phyloP scores from a whole-genome alignment of 2,113 vertebrate species.

The Hirundichthys speculiger region DNA sequence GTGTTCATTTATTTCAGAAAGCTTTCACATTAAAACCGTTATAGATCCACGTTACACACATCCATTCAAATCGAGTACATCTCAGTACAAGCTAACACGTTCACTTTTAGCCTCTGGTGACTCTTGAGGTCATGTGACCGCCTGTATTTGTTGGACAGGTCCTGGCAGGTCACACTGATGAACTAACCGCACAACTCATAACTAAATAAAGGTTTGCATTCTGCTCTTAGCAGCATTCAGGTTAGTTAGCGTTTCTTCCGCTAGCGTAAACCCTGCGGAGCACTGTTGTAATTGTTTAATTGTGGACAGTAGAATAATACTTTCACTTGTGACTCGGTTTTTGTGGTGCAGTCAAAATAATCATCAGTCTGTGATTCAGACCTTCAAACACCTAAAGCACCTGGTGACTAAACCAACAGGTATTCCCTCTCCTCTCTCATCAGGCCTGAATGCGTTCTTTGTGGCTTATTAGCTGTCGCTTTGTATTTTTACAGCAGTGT shows the following conservation, averaged over 20 bases:
- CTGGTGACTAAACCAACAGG: conserved; percentile 46
- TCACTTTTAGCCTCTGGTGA: no score
- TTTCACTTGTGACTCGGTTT: neutral
- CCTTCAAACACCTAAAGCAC: conserved; percentile 4
- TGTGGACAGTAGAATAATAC: neutral
- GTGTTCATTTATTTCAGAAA: no score
- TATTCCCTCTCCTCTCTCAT: conserved; percentile 31
- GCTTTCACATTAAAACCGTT: neutral
- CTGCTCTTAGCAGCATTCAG: no score
- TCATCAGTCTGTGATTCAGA: neutral
- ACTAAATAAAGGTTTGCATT: no score
- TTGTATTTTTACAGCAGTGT: conserved; percentile 31
- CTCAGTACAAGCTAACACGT: no score
- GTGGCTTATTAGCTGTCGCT: conserved; percentile 17
- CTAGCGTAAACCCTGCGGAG: neutral
- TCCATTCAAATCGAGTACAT: no score
- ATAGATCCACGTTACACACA: neutral
- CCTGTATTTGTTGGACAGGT: no score
- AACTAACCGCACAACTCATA: no score
- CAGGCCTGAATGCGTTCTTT: conserved; percentile 40
- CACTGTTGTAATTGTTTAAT: neutral
- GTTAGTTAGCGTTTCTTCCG: neutral
- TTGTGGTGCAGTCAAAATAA: neutral
- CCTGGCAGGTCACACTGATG: no score
- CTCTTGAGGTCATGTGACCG: no score